These are phyloP conservation scores for Amblyopsis hoosieri DNA, from an alignment of 2,797 vertebrate genomes.

Conservation along the genomic window DNA sequence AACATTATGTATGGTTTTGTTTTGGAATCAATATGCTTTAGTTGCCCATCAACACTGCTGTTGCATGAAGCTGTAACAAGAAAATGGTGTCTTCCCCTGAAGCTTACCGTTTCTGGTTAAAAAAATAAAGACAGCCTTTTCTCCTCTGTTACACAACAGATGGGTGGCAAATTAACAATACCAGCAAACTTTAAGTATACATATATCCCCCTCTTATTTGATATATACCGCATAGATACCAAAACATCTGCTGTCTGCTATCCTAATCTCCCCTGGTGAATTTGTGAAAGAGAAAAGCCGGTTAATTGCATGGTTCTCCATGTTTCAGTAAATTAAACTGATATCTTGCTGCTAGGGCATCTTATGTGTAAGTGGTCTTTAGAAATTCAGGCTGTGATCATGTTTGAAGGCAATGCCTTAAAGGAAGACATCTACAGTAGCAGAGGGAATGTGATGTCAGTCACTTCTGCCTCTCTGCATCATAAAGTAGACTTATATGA, in stretches of 20 bases:
- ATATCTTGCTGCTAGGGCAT: constrained; percentile 49
- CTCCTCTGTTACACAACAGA: constrained; percentile 49
- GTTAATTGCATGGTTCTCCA: constrained; percentile 50
- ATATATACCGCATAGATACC: constrained; percentile 43
- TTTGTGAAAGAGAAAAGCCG: constrained; percentile 37
- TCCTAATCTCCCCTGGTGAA: constrained; percentile 28
- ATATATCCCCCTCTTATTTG: constrained; percentile 29
- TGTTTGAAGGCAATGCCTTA: constrained; percentile 48
- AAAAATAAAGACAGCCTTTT: constrained; percentile 26
- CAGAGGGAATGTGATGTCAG: constrained; percentile 35
- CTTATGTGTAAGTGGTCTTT: constrained; percentile 54
- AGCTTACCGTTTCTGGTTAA: constrained; percentile 1
- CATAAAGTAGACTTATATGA: constrained; percentile 28
- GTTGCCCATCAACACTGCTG: too few relatives aligned
- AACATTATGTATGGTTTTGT: too few relatives aligned
- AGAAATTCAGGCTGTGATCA: constrained; percentile 59
- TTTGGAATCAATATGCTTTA: too few relatives aligned
- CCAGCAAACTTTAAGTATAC: constrained; percentile 46
- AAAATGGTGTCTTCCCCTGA: constrained; percentile 22
- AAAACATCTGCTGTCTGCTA: constrained; percentile 56
- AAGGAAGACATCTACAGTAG: constrained; percentile 23
- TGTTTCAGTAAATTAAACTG: constrained; percentile 57
- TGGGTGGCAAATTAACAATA: constrained; percentile 58
- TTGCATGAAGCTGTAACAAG: neutral
- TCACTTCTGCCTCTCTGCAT: constrained; percentile 30